Base-by-base conservation (phyloP, 2,113 vertebrate species). In the Lepus timidus region DNA sequence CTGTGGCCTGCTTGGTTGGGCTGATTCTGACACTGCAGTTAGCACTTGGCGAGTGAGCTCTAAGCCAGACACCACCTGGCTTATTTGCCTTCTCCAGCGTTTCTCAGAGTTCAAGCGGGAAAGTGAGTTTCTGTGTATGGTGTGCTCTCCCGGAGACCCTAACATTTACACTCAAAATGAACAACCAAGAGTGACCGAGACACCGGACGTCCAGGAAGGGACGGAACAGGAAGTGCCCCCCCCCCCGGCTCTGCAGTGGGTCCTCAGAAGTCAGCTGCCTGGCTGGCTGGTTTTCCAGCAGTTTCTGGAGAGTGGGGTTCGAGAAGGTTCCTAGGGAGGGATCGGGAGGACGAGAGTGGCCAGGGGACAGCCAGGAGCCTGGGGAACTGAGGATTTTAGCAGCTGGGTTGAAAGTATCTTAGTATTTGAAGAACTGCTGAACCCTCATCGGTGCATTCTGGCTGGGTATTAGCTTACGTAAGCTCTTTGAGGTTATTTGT, bases 221-320 rank as follows among this genome's bases (percentile, higher is more conserved):
- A 17, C 3, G 20, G 39, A 55, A 10, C 8, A 64, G 22, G 27
- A 58, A 68, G n/a, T 10, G 51, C 23, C 29, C 70, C 25, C 29
- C 70, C 25, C 14, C 16, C 1, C 5, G 22, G 16, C 2, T 0
- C 29, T 17, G 78, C 6, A 36, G 9, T n/a, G 3, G 22, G 6
- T 70, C 29, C 49, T 39, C 61, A 4, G 9, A 44, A 23, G 27
- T 52, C 27, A 1, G 3, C 11, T 17, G 49, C 31, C 11, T 1
- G 20, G 39, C n/a, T 14, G 12, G 25, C 58, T 1, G 12, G 55
- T 49, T 49, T 36, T 68, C n/a, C 81, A 76, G 14, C 33, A 31
- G 71, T 29, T 64, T 11, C 14, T 23, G 33, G 20, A 73, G 27
- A 23, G 6, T 0, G 16, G 25, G n/a, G 29, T 29, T 13, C 44